These are phyloP conservation scores for Cheirogaleus medius DNA, from an alignment of 2,113 vertebrate genomes.

Conservation along the genomic window DNA sequence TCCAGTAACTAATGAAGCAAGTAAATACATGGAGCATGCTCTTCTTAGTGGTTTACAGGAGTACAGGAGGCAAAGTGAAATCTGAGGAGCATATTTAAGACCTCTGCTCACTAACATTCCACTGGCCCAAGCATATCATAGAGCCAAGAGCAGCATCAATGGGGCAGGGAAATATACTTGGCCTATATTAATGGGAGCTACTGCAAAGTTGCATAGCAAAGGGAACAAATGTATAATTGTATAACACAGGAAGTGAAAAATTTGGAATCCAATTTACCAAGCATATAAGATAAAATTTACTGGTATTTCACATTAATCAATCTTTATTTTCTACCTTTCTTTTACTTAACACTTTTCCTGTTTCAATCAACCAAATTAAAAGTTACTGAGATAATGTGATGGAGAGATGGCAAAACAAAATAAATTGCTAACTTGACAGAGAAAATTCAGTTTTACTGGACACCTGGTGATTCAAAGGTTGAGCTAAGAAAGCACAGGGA, in stretches of 20 bases:
- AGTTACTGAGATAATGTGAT: conserved; percentile 30
- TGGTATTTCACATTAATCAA: background rate
- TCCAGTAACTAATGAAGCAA: background rate
- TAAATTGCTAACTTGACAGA: background rate
- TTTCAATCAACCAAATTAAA: conserved; percentile 27
- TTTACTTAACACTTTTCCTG: conserved; percentile 11
- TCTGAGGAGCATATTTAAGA: background rate
- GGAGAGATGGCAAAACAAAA: background rate
- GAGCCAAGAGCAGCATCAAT: background rate
- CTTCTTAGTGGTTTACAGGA: background rate
- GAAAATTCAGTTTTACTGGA: background rate
- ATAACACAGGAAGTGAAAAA: conserved; percentile 9
- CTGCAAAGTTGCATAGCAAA: background rate
- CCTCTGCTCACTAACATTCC: background rate
- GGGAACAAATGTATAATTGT: background rate
- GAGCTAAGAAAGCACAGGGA: background rate
- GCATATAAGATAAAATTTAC: background rate
- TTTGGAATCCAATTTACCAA: background rate
- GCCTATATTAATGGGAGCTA: background rate
- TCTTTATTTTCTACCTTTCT: conserved; percentile 18
- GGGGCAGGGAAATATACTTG: background rate
- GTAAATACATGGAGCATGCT: background rate
- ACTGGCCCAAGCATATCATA: background rate
- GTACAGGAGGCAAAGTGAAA: background rate
- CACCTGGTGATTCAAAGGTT: background rate